Conservation (phyloP, 2,113 vertebrate species). For the Tetraodon nigroviridis region DNA sequence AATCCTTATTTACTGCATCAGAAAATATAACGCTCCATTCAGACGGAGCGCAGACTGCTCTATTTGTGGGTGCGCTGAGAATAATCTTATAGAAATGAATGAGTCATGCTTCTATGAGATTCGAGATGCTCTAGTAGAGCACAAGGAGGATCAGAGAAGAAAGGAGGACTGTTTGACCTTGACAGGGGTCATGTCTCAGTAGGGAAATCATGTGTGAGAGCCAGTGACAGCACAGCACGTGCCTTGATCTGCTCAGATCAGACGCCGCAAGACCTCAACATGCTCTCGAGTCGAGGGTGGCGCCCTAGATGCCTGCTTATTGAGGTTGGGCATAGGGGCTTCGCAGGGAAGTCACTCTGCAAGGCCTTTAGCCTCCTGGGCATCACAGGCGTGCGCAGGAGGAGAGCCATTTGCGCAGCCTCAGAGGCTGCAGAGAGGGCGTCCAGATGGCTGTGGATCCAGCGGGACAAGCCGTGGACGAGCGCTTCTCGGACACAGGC, state of each 20-base stretch:
- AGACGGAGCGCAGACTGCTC: slow-evolving; percentile 46
- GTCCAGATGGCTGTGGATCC: no score
- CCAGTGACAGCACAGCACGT: slow-evolving; percentile 32
- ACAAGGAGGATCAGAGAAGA: slow-evolving; percentile 45
- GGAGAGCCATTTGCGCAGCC: no score
- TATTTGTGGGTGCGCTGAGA: slow-evolving; percentile 53
- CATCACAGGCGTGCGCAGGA: no score
- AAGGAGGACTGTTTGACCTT: slow-evolving; percentile 39
- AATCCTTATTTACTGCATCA: slow-evolving; percentile 65
- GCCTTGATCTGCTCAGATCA: slow-evolving; percentile 51
- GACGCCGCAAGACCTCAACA: slow-evolving; percentile 32
- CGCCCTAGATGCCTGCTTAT: no score
- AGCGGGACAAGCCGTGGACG: no score
- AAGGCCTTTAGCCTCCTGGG: no score
- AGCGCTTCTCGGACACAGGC: no score
- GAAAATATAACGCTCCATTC: slow-evolving; percentile 58
- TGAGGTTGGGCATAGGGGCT: no score
- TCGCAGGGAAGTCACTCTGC: no score
- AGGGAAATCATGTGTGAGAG: slow-evolving; percentile 28
- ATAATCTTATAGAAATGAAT: slow-evolving; percentile 57
- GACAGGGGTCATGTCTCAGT: slow-evolving; percentile 45
- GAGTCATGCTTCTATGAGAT: slow-evolving; percentile 55
- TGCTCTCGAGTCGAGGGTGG: slow-evolving; percentile 26
- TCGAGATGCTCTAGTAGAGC: slow-evolving; percentile 48
- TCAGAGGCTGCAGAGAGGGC: no score